Evolutionary conservation across 1,140 invertebrate genomes (phyloP).

Genomic region (Amphibalanus amphitrite): DNA sequence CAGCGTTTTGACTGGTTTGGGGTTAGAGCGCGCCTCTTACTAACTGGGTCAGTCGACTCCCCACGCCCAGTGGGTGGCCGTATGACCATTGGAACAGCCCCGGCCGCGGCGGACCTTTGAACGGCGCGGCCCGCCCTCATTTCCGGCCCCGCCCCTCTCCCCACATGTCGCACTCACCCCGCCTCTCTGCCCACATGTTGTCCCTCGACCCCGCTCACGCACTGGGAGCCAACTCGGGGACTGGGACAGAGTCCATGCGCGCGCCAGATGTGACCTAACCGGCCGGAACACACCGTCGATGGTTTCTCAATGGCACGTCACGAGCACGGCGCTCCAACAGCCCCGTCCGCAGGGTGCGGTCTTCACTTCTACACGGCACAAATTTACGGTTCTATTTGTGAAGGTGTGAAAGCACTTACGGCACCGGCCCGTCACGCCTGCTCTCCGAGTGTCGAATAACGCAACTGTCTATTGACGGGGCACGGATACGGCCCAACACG

Average conservation of each 20-base stretch:
- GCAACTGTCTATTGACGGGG: not conserved
- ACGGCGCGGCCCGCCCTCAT: not conserved
- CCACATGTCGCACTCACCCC: too few species aligned
- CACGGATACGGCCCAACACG: too few species aligned
- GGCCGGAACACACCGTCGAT: not conserved
- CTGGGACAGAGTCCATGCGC: too few species aligned
- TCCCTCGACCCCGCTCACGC: not conserved
- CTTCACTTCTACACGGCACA: not conserved
- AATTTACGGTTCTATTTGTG: not conserved
- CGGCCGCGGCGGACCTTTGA: too few species aligned
- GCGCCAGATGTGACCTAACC: too few species aligned
- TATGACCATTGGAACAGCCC: too few species aligned
- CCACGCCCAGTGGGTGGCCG: too few species aligned
- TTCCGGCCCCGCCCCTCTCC: not conserved
- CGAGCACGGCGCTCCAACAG: not conserved
- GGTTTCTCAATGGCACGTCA: not conserved
- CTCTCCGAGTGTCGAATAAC: not conserved
- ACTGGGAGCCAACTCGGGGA: too few species aligned
- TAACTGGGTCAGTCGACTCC: too few species aligned
- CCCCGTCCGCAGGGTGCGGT: too few species aligned
- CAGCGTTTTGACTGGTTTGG: too few species aligned
- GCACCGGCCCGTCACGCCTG: not conserved
- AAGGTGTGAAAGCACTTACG: not conserved
- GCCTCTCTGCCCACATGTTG: not conserved
- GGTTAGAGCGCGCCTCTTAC: too few species aligned